Percentiles rank a stretch among this genome's conserved stretches.
phyloP scores from a whole-genome alignment of 2,113 vertebrate genomes.

The Tetraodon nigroviridis region DNA sequence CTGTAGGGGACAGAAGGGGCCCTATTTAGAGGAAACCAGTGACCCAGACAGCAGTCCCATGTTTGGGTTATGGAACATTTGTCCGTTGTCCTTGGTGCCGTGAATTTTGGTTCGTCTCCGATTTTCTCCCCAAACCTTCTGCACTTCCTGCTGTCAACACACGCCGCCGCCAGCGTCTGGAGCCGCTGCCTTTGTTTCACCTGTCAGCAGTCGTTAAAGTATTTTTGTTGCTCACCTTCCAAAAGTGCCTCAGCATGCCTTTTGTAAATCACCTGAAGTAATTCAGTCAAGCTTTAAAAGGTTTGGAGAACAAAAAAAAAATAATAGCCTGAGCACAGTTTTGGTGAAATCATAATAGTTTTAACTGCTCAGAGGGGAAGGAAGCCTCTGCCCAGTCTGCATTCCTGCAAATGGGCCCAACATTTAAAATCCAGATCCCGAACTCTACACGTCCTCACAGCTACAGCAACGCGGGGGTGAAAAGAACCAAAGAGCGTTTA shows the following conservation, averaged over 20 bases:
- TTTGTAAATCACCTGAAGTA: neutral
- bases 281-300: neutral
- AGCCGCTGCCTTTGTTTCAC: neutral
- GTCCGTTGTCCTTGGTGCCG: constrained; percentile 15
- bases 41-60: neutral
- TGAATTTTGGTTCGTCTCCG: constrained; percentile 13
- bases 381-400: neutral
- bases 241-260: neutral
- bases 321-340: too few relatives aligned
- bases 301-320: neutral
- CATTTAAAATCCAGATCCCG: too few relatives aligned
- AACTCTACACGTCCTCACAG: too few relatives aligned
- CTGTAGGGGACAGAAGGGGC: too few relatives aligned
- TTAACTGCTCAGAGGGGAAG: neutral
- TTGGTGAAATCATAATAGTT: neutral
- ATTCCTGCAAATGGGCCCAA: neutral
- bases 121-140: neutral
- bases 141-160: neutral
- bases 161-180: too few relatives aligned
- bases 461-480: too few relatives aligned
- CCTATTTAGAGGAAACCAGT: neutral
- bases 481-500: neutral
- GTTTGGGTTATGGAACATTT: neutral
- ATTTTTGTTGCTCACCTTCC: neutral
- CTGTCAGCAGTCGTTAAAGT: neutral